A percentile compares a stretch with the other conserved stretches of the same genome.
Evolutionary conservation across 2,797 vertebrate genomes (phyloP).

Genomic region (Pseudochaenichthys georgianus): DNA sequence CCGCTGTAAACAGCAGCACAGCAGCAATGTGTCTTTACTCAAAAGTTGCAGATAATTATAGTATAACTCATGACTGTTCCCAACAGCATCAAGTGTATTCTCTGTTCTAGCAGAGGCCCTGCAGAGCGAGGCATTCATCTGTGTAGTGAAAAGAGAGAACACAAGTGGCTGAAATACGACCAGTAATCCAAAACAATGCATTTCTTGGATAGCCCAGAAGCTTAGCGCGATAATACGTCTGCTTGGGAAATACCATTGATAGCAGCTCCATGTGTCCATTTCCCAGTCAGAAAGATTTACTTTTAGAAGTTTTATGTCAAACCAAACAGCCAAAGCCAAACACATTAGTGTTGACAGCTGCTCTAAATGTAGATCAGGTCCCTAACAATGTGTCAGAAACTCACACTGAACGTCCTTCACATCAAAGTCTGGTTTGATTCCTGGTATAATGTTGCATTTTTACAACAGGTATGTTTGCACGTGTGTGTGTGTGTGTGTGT

Average conservation of each 20-base stretch:
- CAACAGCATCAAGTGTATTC: constrained; percentile 23
- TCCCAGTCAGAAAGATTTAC: constrained; percentile 67
- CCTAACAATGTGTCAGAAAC: constrained; percentile 50
- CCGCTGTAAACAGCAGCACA: background rate
- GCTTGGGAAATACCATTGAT: constrained; percentile 67
- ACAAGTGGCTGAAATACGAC: constrained; percentile 61
- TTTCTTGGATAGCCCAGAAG: constrained; percentile 67
- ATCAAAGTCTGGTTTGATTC: background rate
- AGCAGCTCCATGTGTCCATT: constrained; percentile 56
- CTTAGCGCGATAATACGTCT: constrained; percentile 70
- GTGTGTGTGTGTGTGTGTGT: background rate
- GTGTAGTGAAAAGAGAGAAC: constrained; percentile 43
- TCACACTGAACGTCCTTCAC: background rate
- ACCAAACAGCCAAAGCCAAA: constrained; percentile 25
- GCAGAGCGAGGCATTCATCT: constrained; percentile 37
- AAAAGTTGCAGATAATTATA: constrained; percentile 30
- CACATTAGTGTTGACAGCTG: constrained; percentile 63
- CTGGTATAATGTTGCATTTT: background rate
- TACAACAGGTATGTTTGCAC: constrained; percentile 4
- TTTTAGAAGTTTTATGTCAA: constrained; percentile 52
- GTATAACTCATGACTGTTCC: constrained; percentile 2
- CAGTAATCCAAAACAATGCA: constrained; percentile 75
- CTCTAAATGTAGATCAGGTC: constrained; percentile 69
- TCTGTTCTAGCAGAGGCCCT: constrained; percentile 12
- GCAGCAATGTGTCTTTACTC: background rate